Base-by-base conservation (phyloP, 1,140 invertebrate genomes). In the Asbolus verrucosus region DNA sequence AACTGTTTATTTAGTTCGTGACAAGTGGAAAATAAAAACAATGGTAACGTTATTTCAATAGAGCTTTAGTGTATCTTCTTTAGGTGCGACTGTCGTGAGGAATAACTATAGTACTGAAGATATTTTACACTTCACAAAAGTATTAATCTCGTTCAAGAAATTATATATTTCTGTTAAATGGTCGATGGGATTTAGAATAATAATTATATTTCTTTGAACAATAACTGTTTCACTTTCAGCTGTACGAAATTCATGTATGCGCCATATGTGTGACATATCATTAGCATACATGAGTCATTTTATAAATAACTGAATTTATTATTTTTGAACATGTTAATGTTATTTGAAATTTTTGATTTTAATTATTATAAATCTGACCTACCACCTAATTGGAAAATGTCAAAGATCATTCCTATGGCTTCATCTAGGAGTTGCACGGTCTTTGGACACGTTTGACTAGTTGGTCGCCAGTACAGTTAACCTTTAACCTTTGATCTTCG, bases 11-110 rank as follows among this genome's bases (percentile, higher is more conserved):
- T 13, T 13, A 24, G n/a, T 54, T 54, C 46, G 46, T 54, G 46
- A 54, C 46, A 54, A 24, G 19, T 27, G n/a, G 9, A 27, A 54
- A 54, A 54, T 54, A 54, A 54, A 54, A 54, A 54, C 46, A 54
- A 54, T 54, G 21, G 19, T 24, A 54, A 54, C 46, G 46, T 54
- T 54, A 54, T 24, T 46, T 24, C 46, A 54, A 54, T 54, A 54
- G 19, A 54, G 46, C 27, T 54, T 54, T 27, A 54, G 46, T 54
- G 21, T 27, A 27, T 54, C 46, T 54, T 54, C 46, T 54, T 54
- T 54, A 54, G n/a, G 19, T 14, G 27, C 11, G n/a, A n/a, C 18
- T 21, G 21, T 54, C 46, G 46, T 27, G 46, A 54, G 11, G 21
- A n/a, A 19, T 54, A 54, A 54, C 46, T 54, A 21, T 54, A 54